phyloP scores from a whole-genome alignment of 2,888 invertebrate genomes.

The Nasonia oneida region DNA sequence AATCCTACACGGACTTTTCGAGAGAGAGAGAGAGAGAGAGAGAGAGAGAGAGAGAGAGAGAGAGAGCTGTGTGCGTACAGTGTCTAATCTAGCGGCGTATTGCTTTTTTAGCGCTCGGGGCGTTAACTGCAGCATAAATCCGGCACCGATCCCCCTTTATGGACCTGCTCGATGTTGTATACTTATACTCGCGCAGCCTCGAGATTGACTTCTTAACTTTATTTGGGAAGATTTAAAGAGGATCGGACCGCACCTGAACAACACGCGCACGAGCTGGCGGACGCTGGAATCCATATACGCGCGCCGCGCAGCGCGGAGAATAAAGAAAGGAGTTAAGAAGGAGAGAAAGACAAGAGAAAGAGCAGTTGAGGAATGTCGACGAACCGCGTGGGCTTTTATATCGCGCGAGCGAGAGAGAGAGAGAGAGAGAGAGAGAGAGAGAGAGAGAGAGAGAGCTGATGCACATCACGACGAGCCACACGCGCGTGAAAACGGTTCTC shows the following conservation, averaged over 20 bases:
- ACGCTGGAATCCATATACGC: neutral
- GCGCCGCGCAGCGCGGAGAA: neutral
- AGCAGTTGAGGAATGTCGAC: conserved; percentile 60
- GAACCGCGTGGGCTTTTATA: conserved; percentile 61
- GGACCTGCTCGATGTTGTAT: conserved; percentile 12
- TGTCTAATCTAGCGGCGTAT: conserved; percentile 2
- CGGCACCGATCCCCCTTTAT: conserved; percentile 30
- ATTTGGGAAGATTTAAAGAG: conserved; percentile 57
- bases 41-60: neutral
- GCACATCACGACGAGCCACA: neutral
- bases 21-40: no score
- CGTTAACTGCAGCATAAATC: conserved; percentile 56
- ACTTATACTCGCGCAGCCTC: neutral
- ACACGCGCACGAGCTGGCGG: neutral
- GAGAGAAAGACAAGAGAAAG: conserved; percentile 15
- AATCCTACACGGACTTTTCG: neutral
- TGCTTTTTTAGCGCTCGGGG: conserved; percentile 51
- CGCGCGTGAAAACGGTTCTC: conserved; percentile 32
- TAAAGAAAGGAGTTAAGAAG: conserved; percentile 21
- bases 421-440: neutral
- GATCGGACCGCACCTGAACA: conserved; percentile 7
- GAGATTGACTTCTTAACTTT: conserved; percentile 61
- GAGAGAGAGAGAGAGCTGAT: neutral
- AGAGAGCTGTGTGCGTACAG: neutral
- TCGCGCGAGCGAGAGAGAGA: neutral